These are phyloP conservation scores for Clamator glandarius DNA, from an alignment of 2,797 vertebrate genomes.

Conservation along the genomic window DNA sequence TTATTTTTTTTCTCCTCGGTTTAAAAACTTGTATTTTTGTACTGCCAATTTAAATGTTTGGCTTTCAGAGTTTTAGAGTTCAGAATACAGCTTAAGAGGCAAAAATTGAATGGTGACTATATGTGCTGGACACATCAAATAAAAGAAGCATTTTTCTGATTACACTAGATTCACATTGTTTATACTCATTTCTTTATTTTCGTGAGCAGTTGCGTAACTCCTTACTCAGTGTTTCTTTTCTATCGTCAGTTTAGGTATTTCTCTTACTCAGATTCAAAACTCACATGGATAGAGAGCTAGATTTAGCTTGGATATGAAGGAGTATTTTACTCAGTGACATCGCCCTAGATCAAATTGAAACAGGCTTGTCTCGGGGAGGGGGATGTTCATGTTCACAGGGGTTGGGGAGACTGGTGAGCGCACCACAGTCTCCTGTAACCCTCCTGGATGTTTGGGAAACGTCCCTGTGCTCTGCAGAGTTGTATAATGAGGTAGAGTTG, in stretches of 20 bases:
- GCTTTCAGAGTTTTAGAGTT: conserved; percentile 52
- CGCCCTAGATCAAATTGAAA: background rate
- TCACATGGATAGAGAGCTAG: background rate
- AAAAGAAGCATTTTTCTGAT: conserved; percentile 62
- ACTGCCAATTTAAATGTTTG: conserved; percentile 38
- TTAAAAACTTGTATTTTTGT: conserved; percentile 64
- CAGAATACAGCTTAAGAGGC: conserved; percentile 22
- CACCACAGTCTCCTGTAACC: background rate
- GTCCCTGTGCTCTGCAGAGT: background rate
- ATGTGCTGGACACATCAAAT: conserved; percentile 74
- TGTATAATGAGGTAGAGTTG: background rate
- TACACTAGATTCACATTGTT: background rate
- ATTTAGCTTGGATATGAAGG: background rate
- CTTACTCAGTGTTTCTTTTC: background rate
- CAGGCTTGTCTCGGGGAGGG: background rate
- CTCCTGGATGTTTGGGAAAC: background rate
- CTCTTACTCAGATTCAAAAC: background rate
- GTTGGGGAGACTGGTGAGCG: background rate
- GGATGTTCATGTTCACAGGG: accelerated
- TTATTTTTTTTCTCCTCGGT: conserved; percentile 25
- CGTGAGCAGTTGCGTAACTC: accelerated
- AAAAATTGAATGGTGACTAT: conserved; percentile 43
- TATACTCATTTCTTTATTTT: background rate
- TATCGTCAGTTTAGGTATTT: background rate
- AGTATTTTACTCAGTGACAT: background rate